Evolutionary conservation across 2,888 invertebrate genomes (phyloP), one percentile per base, ranked within the genome.

Genomic region (Leptinotarsa tumamoca): DNA sequence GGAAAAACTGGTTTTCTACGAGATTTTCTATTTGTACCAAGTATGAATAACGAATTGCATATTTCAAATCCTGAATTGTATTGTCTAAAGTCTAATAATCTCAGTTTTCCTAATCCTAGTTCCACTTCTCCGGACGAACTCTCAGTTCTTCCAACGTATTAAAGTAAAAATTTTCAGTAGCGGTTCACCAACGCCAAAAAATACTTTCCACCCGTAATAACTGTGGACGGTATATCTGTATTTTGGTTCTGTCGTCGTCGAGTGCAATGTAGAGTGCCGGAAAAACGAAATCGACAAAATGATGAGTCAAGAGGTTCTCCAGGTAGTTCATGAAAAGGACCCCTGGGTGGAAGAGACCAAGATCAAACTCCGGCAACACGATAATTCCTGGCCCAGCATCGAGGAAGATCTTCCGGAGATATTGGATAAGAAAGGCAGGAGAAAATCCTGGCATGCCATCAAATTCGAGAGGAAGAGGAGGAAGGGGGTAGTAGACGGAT

Each of bases 391-490:
- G 86, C 83, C 84, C 43, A 84, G 81, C 73, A 85, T 85, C 75
- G 81, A 81, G 52, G 87, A 87, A 75, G 87, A 86, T 67, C 83
- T 83, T 33, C 83, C 81, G 13, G 78, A 80, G n/a, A 66, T 80
- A 14, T 82, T 83, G 33, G 83, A 90, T 87, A 88, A 88, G 81
- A 88, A 88, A 80, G 84, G 84, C 63, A 81, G 89, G 21, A 81
- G 89, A 74, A 89, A 89, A 77, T 89, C 89, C 17, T 89, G 89
- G 89, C 89, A 89, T 78, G 88, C 88, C 18, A 88, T 88, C 74
- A 88, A 87, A 80, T 88, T 89, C 80, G 89, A 89, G 77, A 84
- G 88, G 80, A 89, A 89, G 80, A 82, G 88, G 54, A 83, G 87
- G 77, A 89, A 88, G 83, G 88, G 88, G 72, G 86, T 87, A 7